phyloP scores from a whole-genome alignment of 2,113 vertebrate genomes.

The Meles meles region DNA sequence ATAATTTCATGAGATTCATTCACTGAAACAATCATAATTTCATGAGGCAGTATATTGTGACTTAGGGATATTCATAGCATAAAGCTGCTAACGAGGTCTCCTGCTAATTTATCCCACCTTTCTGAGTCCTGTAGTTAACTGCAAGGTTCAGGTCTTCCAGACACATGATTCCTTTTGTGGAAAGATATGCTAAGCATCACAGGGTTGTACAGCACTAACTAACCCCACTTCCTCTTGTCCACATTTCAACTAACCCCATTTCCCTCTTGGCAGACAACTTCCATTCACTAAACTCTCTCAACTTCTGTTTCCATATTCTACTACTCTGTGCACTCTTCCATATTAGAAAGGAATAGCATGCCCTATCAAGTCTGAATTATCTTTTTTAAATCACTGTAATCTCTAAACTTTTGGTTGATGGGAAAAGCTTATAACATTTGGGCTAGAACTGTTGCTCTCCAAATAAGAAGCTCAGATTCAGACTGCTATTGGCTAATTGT shows the following conservation, averaged over 20 bases:
- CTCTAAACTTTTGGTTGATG: not conserved
- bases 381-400: constrained; percentile 5
- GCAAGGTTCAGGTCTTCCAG: not conserved
- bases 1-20: not conserved
- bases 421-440: not conserved
- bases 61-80: not conserved
- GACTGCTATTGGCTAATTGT: not conserved
- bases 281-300: not conserved
- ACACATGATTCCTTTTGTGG: not conserved
- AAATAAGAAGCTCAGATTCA: not conserved
- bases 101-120: not conserved
- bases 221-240: not conserved
- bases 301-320: not conserved
- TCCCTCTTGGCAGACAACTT: not conserved
- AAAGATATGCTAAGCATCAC: not conserved
- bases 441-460: not conserved
- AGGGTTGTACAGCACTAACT: not conserved
- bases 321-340: not conserved
- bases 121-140: not conserved
- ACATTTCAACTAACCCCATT: not conserved
- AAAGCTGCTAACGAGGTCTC: not conserved
- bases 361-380: not conserved
- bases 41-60: not conserved
- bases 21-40: not conserved
- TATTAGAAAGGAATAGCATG: not conserved